These are phyloP conservation scores for Auanema sp. DNA, from an alignment of 2,888 invertebrate genomes.

Conservation along the genomic window DNA sequence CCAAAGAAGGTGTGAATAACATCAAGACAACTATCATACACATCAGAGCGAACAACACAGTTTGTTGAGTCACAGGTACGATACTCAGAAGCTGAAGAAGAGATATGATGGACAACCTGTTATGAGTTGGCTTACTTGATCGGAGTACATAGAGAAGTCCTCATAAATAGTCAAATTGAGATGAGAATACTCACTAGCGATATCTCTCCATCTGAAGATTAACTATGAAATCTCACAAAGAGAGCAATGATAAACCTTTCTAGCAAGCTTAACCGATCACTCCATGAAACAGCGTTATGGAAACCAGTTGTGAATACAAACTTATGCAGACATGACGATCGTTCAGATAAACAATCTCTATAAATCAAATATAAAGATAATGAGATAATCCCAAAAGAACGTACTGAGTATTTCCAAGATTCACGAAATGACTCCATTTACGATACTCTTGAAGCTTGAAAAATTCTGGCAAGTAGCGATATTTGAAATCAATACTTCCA, in stretches of 20 bases:
- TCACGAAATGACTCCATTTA: conserved; percentile 62
- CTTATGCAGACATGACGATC: conserved; percentile 57
- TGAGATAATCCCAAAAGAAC: conserved; percentile 12
- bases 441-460: conserved; percentile 57
- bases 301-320: conserved; percentile 64
- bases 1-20: conserved; percentile 59
- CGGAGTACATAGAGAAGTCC: conserved; percentile 62
- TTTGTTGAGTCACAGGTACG: conserved; percentile 59
- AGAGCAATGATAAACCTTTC: conserved; percentile 2
- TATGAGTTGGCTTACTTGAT: conserved; percentile 40
- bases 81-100: conserved; percentile 54
- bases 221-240: neutral
- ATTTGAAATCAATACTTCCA: conserved; percentile 62
- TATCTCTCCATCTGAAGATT: conserved; percentile 48
- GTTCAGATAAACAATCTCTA: conserved; percentile 59
- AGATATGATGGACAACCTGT: neutral
- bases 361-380: conserved; percentile 16
- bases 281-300: conserved; percentile 60
- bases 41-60: conserved; percentile 59
- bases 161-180: conserved; percentile 63
- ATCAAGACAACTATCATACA: conserved; percentile 62
- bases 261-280: conserved; percentile 23
- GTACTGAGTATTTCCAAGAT: conserved; percentile 54
- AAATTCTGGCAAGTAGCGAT: conserved; percentile 62
- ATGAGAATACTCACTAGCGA: conserved; percentile 54